Evolutionary conservation across 2,888 invertebrate genomes (phyloP), one percentile per base, ranked within the genome.

Genomic region (Cylindroiulus punctatus): DNA sequence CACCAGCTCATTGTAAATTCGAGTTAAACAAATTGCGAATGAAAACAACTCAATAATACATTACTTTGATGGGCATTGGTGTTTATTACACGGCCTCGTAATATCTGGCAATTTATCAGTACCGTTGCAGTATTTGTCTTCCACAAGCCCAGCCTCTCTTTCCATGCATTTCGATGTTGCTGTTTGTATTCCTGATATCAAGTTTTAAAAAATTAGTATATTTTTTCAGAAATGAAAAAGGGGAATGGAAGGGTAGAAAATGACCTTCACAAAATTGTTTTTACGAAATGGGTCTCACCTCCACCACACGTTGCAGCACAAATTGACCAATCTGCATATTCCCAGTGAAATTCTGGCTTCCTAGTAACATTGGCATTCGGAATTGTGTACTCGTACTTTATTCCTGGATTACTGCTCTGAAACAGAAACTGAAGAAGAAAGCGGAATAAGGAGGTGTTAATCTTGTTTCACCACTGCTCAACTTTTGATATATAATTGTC

Each of bases 361-460:
- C 93, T 91, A 52, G 91, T 92, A 14, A 92, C 92, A 89, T 94
- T 93, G 86, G 92, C 92, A 88, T 93, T 94, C 81, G 93, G 93
- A 88, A 95, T 93, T 0, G 95, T 96, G 92, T 96, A 97, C 90
- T 96, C 95, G 92, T 95, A 96, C 93, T 93, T 93, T 52, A 97
- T 93, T 84, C 96, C 96, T 0, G 95, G 95, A 90, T 96, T 96
- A 86, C 90, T 88, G 0, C 91, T 94, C 89, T 95, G 94, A 90
- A 94, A 94, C 89, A 96, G 93, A 86, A 95, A 93, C 94, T 94
- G 90, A 4, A 90, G 89, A 89, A 86, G 83, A 14, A 47, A 22
- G 26, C 26, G n/a, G 26, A 4, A 14, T 22, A 40, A 82, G 8
- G n/a, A n/a, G n/a, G n/a, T n/a, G n/a, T n/a, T n/a, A n/a, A n/a